phyloP scores from a whole-genome alignment of 2,797 vertebrate genomes.

The Syngnathus acus region DNA sequence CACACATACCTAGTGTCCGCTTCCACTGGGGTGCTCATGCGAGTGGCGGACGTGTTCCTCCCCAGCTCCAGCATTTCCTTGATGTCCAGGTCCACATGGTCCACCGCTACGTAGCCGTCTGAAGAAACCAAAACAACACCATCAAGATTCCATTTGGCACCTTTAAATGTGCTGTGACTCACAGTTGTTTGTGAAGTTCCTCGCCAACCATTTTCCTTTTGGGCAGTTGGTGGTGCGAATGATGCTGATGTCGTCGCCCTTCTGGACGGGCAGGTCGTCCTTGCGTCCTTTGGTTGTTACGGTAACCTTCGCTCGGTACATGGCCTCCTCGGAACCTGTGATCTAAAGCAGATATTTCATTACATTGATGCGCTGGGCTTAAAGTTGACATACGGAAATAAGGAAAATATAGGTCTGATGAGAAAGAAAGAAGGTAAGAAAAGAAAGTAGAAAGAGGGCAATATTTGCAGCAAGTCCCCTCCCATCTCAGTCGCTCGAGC shows the following conservation, averaged over 20 bases:
- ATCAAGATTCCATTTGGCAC: neutral
- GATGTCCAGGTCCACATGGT: slow-evolving; percentile 59
- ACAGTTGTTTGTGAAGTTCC: slow-evolving; percentile 68
- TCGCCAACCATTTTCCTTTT: slow-evolving; percentile 67
- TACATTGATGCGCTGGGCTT: neutral
- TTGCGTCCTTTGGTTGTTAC: slow-evolving; percentile 57
- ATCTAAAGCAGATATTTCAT: slow-evolving; percentile 53
- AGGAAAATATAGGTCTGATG: neutral
- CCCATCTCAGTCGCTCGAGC: slow-evolving; percentile 7
- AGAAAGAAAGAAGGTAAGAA: neutral
- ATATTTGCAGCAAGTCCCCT: slow-evolving; percentile 30
- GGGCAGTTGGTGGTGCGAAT: slow-evolving; percentile 62
- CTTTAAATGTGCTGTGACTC: slow-evolving; percentile 47
- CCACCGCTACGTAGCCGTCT: slow-evolving; percentile 65
- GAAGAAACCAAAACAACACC: slow-evolving; percentile 12
- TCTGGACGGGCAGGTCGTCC: slow-evolving; percentile 47
- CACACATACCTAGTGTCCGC: slow-evolving; percentile 46
- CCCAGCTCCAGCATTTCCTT: slow-evolving; percentile 63
- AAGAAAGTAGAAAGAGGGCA: neutral
- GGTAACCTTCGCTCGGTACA: slow-evolving; percentile 52
- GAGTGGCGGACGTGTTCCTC: slow-evolving; percentile 45
- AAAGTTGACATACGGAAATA: neutral
- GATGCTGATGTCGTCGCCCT: slow-evolving; percentile 56
- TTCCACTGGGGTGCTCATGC: slow-evolving; percentile 17
- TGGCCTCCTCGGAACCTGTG: slow-evolving; percentile 59